Evolutionary conservation across 2,113 vertebrate species (phyloP).

Genomic region (Odobenus rosmarus): DNA sequence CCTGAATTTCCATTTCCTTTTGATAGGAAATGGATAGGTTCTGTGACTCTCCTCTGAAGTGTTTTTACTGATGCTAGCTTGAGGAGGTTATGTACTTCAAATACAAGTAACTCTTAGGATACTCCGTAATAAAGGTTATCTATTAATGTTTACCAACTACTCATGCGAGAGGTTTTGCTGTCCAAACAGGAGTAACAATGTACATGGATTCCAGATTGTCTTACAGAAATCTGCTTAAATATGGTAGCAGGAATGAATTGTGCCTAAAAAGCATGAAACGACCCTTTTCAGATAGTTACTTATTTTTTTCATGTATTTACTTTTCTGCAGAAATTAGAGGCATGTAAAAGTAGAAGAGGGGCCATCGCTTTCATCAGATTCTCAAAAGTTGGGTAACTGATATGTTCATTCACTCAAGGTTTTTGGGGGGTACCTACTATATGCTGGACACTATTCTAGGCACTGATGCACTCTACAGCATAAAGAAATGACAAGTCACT

Average conservation of each 20-base stretch:
- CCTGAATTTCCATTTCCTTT: neutral
- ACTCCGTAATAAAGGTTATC: neutral
- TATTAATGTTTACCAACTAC: neutral
- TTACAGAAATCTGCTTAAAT: neutral
- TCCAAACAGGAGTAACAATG: neutral
- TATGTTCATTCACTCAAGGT: neutral
- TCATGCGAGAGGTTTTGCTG: neutral
- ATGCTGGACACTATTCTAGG: neutral
- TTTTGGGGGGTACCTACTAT: neutral
- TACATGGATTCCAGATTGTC: neutral
- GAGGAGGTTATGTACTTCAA: neutral
- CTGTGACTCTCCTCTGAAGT: neutral
- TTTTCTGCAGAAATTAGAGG: neutral
- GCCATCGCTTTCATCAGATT: neutral
- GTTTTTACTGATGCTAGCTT: neutral
- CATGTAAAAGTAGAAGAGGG: neutral
- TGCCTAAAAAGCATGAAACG: neutral
- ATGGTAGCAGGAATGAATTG: neutral
- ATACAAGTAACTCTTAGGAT: neutral
- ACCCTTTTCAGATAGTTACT: neutral
- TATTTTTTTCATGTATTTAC: neutral
- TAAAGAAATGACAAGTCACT: slow-evolving; percentile 15
- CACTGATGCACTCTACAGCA: neutral
- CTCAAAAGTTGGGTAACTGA: neutral
- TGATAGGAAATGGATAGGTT: neutral